Conservation (phyloP, 1,140 invertebrate species). For the Drosophila nigromelanica region DNA sequence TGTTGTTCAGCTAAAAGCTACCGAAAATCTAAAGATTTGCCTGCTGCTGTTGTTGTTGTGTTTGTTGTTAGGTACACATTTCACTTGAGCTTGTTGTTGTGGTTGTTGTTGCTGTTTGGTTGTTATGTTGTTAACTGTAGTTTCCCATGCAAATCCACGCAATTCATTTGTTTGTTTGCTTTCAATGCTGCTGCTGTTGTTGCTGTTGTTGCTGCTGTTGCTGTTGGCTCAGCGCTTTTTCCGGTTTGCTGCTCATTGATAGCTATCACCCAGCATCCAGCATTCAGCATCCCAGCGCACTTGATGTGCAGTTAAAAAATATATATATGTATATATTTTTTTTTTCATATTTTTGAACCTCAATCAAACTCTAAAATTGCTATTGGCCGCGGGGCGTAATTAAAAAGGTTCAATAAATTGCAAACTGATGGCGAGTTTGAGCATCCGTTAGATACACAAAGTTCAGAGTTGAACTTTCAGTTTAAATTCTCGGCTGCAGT, state of each 20-base stretch:
- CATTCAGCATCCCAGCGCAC: slow-evolving; percentile 28
- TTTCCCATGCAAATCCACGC: slow-evolving; percentile 77
- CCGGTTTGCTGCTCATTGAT: slow-evolving; percentile 68
- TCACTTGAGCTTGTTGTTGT: slow-evolving; percentile 49
- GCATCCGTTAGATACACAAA: slow-evolving; percentile 18
- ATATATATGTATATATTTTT: background rate
- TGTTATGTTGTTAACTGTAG: slow-evolving; percentile 56
- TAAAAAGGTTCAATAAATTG: slow-evolving; percentile 76
- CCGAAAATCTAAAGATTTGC: slow-evolving; percentile 59
- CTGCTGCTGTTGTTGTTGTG: slow-evolving; percentile 17
- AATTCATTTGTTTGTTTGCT: slow-evolving; percentile 51
- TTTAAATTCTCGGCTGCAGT: background rate
- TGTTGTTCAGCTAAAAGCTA: slow-evolving; percentile 56
- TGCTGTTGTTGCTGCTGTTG: too few species aligned
- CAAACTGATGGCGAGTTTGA: slow-evolving; percentile 14
- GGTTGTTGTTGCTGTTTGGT: slow-evolving; percentile 15
- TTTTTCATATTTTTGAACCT: slow-evolving; percentile 19
- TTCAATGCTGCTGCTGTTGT: slow-evolving; percentile 32
- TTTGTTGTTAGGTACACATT: slow-evolving; percentile 50
- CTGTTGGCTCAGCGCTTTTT: slow-evolving; percentile 65
- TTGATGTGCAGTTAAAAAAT: slow-evolving; percentile 11
- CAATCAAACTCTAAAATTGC: slow-evolving; percentile 48
- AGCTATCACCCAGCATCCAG: slow-evolving; percentile 48
- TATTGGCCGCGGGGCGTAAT: slow-evolving; percentile 68
- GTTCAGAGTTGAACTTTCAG: slow-evolving; percentile 8